These are phyloP conservation scores for Microdon myrmicae DNA, from an alignment of 2,888 invertebrate genomes.

Conservation along the genomic window DNA sequence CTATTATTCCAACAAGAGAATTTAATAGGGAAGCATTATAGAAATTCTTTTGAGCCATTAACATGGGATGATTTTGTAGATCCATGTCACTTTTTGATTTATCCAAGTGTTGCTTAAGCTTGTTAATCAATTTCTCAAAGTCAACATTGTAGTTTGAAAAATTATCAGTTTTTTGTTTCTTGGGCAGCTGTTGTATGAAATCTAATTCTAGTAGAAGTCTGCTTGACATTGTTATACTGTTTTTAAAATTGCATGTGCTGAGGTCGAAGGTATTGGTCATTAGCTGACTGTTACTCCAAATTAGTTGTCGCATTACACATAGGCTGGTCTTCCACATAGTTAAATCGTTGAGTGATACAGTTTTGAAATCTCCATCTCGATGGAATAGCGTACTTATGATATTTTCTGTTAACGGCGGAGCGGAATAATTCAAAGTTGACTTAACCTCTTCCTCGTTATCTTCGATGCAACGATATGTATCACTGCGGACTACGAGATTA, in stretches of 20 bases:
- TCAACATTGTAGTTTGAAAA: constrained; percentile 55
- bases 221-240: constrained; percentile 52
- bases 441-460: constrained; percentile 51
- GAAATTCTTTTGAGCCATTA: constrained; percentile 30
- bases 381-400: constrained; percentile 57
- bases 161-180: constrained; percentile 49
- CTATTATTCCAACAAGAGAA: constrained; percentile 68
- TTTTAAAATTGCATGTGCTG: constrained; percentile 34
- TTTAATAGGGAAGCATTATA: constrained; percentile 56
- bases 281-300: constrained; percentile 69
- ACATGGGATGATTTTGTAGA: constrained; percentile 28
- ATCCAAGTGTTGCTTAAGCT: constrained; percentile 21
- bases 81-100: constrained; percentile 36
- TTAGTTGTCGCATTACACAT: constrained; percentile 65
- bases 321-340: constrained; percentile 59
- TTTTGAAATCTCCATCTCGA: constrained; percentile 58
- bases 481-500: constrained; percentile 57
- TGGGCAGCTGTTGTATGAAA: constrained; percentile 55
- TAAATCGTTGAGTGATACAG: constrained; percentile 61
- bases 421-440: constrained; percentile 57
- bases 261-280: constrained; percentile 50
- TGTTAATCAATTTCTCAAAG: constrained; percentile 55
- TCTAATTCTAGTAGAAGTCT: constrained; percentile 59
- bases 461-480: constrained; percentile 34
- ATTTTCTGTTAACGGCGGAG: constrained; percentile 58